These are phyloP conservation scores for Neodontobutis hainanensis DNA, from an alignment of 2,113 vertebrate genomes.

Conservation along the genomic window DNA sequence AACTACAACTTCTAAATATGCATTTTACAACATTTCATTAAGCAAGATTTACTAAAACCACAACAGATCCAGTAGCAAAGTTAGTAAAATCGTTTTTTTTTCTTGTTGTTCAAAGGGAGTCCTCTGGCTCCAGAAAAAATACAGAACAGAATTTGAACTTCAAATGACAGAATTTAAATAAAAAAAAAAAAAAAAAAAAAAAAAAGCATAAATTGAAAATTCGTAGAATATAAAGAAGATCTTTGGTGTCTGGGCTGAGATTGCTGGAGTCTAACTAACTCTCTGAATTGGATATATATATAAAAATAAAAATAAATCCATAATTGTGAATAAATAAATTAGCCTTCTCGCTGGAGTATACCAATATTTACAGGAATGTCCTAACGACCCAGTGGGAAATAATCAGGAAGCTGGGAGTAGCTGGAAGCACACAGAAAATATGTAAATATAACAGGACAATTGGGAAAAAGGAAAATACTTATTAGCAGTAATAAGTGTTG, in stretches of 20 bases:
- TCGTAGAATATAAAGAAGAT: conserved; percentile 38
- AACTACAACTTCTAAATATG: neutral
- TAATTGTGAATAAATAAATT: conserved; percentile 65
- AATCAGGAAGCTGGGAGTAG: conserved; percentile 31
- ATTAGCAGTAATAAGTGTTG: conserved; percentile 1
- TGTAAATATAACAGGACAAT: conserved; percentile 48
- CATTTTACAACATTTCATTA: neutral
- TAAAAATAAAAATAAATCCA: conserved; percentile 19
- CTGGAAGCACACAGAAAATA: conserved; percentile 55
- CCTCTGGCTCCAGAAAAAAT: neutral
- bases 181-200: neutral
- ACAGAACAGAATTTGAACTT: neutral
- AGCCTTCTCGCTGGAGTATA: conserved; percentile 36
- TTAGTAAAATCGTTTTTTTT: neutral
- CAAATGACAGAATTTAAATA: too few species aligned
- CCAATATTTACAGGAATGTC: conserved; percentile 48
- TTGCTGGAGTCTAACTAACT: conserved; percentile 19
- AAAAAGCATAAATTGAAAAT: conserved; percentile 15
- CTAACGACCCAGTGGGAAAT: conserved; percentile 35
- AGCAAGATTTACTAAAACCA: neutral
- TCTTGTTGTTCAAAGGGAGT: too few species aligned
- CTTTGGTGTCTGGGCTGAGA: conserved; percentile 58
- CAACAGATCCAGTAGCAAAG: neutral
- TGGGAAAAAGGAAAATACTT: conserved; percentile 30
- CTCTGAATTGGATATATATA: conserved; percentile 23